These are phyloP conservation scores for Rhagonycha fulva DNA, from an alignment of 2,888 invertebrate species.

Conservation along the genomic window DNA sequence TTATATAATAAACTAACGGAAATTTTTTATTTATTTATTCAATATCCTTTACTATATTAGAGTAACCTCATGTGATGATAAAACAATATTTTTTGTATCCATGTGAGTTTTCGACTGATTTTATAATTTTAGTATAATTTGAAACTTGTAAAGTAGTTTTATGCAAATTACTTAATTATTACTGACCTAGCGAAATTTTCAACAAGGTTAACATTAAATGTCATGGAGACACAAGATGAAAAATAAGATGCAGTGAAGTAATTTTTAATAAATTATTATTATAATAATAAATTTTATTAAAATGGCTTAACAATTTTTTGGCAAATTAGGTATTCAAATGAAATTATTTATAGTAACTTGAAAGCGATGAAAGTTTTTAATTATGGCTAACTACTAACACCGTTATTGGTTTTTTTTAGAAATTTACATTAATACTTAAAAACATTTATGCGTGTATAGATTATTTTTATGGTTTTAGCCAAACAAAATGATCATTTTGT, in stretches of 20 bases:
- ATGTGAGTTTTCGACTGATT: neutral
- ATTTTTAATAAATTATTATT: neutral
- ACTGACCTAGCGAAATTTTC: constrained; percentile 15
- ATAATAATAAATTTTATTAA: neutral
- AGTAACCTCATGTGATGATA: neutral
- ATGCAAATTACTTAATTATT: constrained; percentile 2
- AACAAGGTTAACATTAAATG: constrained; percentile 11
- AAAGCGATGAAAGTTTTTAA: constrained; percentile 4
- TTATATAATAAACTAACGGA: constrained; percentile 7
- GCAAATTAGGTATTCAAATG: constrained; percentile 1
- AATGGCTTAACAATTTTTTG: neutral
- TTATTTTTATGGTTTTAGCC: neutral
- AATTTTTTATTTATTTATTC: constrained; percentile 5
- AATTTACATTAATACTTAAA: neutral
- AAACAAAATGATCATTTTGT: neutral
- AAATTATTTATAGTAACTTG: constrained; percentile 1
- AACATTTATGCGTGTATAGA: neutral
- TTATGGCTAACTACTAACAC: constrained; percentile 1
- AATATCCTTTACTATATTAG: neutral
- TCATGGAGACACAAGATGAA: constrained; percentile 3
- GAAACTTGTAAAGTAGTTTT: constrained; percentile 1
- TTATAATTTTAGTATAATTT: neutral
- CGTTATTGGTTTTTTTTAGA: neutral
- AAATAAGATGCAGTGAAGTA: neutral
- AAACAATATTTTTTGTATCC: neutral